These are phyloP conservation scores for Callosobruchus maculatus DNA, from an alignment of 2,888 invertebrate species.

Conservation along the genomic window DNA sequence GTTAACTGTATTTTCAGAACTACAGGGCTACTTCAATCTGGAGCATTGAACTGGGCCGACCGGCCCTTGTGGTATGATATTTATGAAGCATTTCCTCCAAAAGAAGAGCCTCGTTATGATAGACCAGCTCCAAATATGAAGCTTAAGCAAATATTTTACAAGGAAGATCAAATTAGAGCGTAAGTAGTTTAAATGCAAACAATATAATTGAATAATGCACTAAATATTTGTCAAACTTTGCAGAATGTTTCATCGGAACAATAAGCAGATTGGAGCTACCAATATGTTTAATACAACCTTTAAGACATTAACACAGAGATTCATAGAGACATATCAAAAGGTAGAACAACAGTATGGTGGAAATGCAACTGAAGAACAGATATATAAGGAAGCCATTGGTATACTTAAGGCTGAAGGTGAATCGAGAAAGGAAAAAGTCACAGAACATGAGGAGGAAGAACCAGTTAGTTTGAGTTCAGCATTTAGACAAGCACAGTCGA, in stretches of 20 bases:
- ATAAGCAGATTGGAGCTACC: constrained; percentile 54
- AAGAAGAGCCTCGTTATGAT: constrained; percentile 74
- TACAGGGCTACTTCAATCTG: constrained; percentile 72
- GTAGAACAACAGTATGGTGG: constrained; percentile 53
- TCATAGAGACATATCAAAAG: constrained; percentile 60
- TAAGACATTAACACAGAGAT: constrained; percentile 58
- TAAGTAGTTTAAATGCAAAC: constrained; percentile 51
- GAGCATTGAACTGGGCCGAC: constrained; percentile 76
- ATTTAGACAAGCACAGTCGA: constrained; percentile 36
- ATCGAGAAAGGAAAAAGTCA: constrained; percentile 11
- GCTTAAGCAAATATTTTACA: constrained; percentile 71
- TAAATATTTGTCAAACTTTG: constrained; percentile 28
- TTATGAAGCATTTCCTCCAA: constrained; percentile 88
- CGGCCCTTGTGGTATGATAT: constrained; percentile 92
- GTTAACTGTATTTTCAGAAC: constrained; percentile 60
- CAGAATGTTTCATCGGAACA: constrained; percentile 64
- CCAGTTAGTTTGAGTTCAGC: constrained; percentile 31
- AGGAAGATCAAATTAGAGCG: constrained; percentile 83
- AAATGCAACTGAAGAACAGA: constrained; percentile 51
- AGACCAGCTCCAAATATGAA: constrained; percentile 60
- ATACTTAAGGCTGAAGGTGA: constrained; percentile 42
- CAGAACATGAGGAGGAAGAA: constrained; percentile 23
- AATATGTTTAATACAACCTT: constrained; percentile 54
- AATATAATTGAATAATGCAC: neutral
- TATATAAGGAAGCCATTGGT: constrained; percentile 51